phyloP scores from a whole-genome alignment of 1,140 invertebrate species.

The Platorchestia sp. region DNA sequence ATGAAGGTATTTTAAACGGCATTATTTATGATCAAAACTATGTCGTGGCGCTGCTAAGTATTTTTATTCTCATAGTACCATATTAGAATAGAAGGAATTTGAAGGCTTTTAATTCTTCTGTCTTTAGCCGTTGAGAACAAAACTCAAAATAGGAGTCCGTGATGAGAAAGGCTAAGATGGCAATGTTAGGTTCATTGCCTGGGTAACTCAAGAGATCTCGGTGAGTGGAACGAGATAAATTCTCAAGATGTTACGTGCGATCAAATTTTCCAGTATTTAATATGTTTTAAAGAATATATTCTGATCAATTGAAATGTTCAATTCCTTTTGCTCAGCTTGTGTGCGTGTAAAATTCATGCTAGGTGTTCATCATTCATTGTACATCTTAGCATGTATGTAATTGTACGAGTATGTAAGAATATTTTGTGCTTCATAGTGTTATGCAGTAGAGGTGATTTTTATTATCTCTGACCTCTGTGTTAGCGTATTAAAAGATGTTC shows the following conservation, averaged over 20 bases:
- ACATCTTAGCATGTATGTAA: background rate
- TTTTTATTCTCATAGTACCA: background rate
- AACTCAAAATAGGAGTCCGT: background rate
- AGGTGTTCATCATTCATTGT: background rate
- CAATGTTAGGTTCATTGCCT: background rate
- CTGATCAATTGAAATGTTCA: background rate
- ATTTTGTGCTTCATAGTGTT: constrained; percentile 24
- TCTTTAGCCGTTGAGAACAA: background rate
- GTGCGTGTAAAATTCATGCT: background rate
- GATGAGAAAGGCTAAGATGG: background rate
- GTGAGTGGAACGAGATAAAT: background rate
- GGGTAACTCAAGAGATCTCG: background rate
- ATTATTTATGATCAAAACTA: background rate
- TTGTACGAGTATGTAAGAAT: constrained; percentile 10
- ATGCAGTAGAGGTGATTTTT: background rate
- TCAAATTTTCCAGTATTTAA: background rate
- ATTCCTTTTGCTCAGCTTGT: background rate
- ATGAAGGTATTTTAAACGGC: background rate
- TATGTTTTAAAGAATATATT: background rate
- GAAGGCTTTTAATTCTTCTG: background rate
- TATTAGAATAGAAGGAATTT: too few species aligned
- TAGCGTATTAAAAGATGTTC: background rate
- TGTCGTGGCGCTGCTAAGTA: background rate
- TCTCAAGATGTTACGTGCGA: background rate
- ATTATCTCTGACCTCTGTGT: background rate